Percentiles rank a stretch among this genome's conserved stretches.
Conservation (phyloP, 1,140 invertebrate genomes). For the Himalopsyche phryganea region DNA sequence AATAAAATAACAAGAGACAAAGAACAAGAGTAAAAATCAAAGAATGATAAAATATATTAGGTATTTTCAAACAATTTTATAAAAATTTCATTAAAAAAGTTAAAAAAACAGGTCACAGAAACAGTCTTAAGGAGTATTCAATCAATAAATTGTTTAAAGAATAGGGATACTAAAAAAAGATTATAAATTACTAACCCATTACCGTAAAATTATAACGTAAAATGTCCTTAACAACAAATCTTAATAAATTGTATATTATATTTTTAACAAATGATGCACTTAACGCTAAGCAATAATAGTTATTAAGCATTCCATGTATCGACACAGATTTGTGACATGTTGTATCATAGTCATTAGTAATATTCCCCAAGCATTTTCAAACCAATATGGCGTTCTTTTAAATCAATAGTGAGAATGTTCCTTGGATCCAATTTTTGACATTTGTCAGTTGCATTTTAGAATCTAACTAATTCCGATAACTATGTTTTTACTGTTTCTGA, state of each 20-base stretch:
- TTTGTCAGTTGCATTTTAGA: no score
- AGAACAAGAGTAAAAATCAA: conserved; percentile 31
- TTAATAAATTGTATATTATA: conserved; percentile 27
- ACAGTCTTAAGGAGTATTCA: conserved; percentile 35
- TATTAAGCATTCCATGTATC: no score
- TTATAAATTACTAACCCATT: conserved; percentile 28
- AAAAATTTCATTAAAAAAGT: conserved; percentile 30
- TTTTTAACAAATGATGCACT: conserved; percentile 17
- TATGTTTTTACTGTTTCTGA: no score
- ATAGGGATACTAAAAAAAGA: conserved; percentile 20
- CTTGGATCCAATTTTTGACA: no score
- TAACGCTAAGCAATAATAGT: conserved; percentile 3
- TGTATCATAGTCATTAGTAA: no score
- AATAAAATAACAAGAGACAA: conserved; percentile 31
- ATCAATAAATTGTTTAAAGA: conserved; percentile 31
- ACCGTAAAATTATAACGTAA: conserved; percentile 19
- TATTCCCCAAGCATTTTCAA: no score
- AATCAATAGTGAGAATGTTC: no score
- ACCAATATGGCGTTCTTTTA: no score
- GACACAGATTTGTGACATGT: no score
- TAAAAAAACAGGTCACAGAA: conserved; percentile 36
- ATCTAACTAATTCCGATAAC: no score
- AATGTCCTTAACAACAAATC: conserved; percentile 26
- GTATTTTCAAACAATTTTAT: conserved; percentile 32
- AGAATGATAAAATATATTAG: conserved; percentile 31